Conservation (phyloP, 1,140 invertebrate species). For the Dreissena rostriformis region DNA sequence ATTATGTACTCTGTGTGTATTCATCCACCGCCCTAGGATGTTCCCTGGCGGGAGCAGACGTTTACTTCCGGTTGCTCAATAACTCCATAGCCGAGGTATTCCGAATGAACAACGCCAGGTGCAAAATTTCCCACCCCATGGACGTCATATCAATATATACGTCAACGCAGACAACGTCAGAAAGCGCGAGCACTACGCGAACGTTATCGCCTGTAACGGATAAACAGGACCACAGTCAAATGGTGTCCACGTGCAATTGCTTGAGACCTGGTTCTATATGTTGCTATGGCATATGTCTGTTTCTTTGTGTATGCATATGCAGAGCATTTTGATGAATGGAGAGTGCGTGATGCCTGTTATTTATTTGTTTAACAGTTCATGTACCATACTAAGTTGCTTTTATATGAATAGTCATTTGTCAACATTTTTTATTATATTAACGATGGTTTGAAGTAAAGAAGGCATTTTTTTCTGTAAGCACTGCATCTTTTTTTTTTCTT, state of each 20-base stretch:
- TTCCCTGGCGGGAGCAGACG: slow-evolving; percentile 40
- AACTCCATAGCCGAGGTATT: slow-evolving; percentile 30
- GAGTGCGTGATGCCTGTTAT: too few relatives aligned
- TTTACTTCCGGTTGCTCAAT: slow-evolving; percentile 47
- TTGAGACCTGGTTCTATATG: too few relatives aligned
- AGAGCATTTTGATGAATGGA: too few relatives aligned
- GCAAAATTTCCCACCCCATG: slow-evolving; percentile 30
- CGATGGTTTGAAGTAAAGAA: too few relatives aligned
- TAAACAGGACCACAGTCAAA: slow-evolving; percentile 11
- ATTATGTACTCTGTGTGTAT: slow-evolving; percentile 40
- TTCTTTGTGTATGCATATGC: too few relatives aligned
- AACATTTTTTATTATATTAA: background rate
- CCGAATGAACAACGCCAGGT: background rate
- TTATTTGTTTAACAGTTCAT: too few relatives aligned
- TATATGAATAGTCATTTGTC: background rate
- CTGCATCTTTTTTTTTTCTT: too few relatives aligned
- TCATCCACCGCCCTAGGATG: slow-evolving; percentile 48
- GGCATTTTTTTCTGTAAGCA: too few relatives aligned
- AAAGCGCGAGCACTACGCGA: background rate
- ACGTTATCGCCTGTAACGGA: background rate
- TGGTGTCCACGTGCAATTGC: too few relatives aligned
- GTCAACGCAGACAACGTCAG: slow-evolving; percentile 16
- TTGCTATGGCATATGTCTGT: too few relatives aligned
- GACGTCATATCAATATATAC: too few relatives aligned
- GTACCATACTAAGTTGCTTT: too few relatives aligned